These are phyloP conservation scores for Lonchura striata DNA, from an alignment of 2,113 vertebrate species.

Conservation along the genomic window DNA sequence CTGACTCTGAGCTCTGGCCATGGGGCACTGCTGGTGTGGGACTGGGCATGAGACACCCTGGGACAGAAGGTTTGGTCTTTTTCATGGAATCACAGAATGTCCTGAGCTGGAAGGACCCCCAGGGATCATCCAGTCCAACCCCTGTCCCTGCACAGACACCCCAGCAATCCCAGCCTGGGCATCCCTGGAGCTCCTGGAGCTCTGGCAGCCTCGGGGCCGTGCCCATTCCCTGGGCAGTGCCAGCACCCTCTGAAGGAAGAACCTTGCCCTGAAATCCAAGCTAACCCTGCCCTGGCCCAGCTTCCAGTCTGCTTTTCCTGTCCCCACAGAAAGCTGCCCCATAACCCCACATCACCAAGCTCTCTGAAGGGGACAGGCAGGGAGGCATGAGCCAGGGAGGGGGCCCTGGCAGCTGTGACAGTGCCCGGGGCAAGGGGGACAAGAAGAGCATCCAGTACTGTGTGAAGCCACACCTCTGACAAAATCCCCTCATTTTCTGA, in stretches of 20 bases:
- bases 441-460: background rate
- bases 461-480: background rate
- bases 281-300: background rate
- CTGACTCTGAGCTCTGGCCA: background rate
- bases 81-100: background rate
- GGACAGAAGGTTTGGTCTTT: background rate
- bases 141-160: background rate
- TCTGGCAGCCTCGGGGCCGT: background rate
- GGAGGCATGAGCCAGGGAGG: accelerated
- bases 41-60: background rate
- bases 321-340: background rate
- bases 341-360: too few species aligned
- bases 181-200: background rate
- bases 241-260: background rate
- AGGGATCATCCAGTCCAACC: background rate
- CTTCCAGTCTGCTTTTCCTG: background rate
- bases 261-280: accelerated
- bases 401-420: background rate
- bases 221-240: background rate
- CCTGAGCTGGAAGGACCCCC: background rate
- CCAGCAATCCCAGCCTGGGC: background rate
- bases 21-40: background rate
- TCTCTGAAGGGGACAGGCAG: background rate
- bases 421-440: background rate
- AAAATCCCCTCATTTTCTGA: background rate